A percentile compares a stretch with the other conserved stretches of the same genome.
These are phyloP conservation scores for Gambelia wislizenii DNA, from an alignment of 2,797 vertebrate genomes.

Conservation along the genomic window DNA sequence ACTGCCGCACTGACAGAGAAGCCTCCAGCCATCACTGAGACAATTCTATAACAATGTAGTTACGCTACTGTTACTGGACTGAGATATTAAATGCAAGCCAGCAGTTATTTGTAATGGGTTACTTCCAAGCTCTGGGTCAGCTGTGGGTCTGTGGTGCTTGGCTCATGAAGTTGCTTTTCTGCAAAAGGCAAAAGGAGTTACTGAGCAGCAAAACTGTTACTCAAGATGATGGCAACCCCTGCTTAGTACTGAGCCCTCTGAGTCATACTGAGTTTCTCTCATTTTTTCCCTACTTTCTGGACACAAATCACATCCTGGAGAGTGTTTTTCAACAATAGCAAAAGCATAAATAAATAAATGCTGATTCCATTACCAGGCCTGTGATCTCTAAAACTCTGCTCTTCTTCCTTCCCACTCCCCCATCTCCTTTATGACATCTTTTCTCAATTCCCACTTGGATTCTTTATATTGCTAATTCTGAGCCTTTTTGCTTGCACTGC, in stretches of 20 bases:
- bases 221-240: background rate
- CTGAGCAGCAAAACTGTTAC: background rate
- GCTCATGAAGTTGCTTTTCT: background rate
- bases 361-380: conserved; percentile 12
- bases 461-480: background rate
- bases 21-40: no score
- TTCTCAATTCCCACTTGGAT: background rate
- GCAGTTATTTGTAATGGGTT: no score
- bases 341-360: background rate
- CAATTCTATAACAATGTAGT: no score
- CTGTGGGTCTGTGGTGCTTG: background rate
- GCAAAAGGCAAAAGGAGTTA: background rate
- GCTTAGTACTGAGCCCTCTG: background rate
- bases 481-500: background rate
- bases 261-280: background rate
- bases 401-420: background rate
- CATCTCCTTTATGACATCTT: background rate
- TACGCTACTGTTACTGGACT: no score
- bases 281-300: background rate
- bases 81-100: no score
- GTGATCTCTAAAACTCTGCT: background rate
- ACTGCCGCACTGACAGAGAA: no score
- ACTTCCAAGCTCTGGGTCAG: no score
- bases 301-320: background rate
- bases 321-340: background rate